Evolutionary conservation across 2,888 invertebrate genomes (phyloP), one percentile per base, ranked within the genome.

Genomic region (Diplazon laetatorius): DNA sequence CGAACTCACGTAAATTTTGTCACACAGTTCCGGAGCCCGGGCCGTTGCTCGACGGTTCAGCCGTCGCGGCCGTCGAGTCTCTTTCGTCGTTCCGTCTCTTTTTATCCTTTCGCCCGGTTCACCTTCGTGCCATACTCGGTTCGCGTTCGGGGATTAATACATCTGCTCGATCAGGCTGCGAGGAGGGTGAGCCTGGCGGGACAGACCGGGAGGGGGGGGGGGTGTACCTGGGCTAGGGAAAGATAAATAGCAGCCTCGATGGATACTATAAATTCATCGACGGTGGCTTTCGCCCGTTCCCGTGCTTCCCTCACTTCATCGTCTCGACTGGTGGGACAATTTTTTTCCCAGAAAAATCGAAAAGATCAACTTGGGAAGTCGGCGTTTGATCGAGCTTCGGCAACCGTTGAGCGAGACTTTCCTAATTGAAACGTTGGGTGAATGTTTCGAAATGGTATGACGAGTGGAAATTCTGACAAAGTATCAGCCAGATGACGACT

Each of bases 141-240:
- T 62, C 76, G 37, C 71, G 71, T 65, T 65, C 50, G 35, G 71
- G 76, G 76, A 71, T 76, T 71, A 76, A 71, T 76, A 76, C 65
- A 71, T 71, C 65, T 60, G 71, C 71, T 57, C 59, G 48, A 70
- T 76, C 63, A 39, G 48, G 57, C 63, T 70, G 42, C 70, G 30
- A 30, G 37, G n/a, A n/a, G n/a, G n/a, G n/a, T n/a, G n/a, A n/a
- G 52, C 48, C 70, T 57, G 57, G 37, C 57, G 50, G 59, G 57
- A 20, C 42, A 35, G n/a, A n/a, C n/a, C n/a, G n/a, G n/a, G n/a
- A n/a, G 50, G 35, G 60, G 65, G 48, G 59, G 59, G 37, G 60
- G 12, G 62, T 42, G 37, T 55, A 42, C 48, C 12, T 35, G 48
- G 57, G 46, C 57, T 30, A 44, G 30, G 50, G 44, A 66, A 59